Evolutionary conservation across 2,888 invertebrate genomes (phyloP).

Genomic region (Drosophila birchii): DNA sequence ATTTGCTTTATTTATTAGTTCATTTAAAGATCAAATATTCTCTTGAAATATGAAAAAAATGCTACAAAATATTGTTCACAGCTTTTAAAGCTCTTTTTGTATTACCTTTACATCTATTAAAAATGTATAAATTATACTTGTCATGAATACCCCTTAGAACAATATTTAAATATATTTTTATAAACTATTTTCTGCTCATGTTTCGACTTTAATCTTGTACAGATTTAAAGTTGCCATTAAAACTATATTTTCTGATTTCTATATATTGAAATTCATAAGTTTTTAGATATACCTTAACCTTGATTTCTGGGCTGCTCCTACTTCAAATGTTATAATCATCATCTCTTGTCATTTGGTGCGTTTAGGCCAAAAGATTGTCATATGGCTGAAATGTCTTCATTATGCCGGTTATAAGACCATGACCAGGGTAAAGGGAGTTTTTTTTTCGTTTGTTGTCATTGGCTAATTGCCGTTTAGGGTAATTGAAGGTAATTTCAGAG

Average conservation of each 20-base stretch:
- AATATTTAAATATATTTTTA: background rate
- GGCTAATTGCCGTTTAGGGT: conserved; percentile 37
- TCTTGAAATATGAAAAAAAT: background rate
- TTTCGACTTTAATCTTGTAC: background rate
- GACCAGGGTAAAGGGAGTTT: conserved; percentile 49
- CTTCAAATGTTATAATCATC: conserved; percentile 18
- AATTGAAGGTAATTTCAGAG: conserved; percentile 42
- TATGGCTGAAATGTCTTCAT: conserved; percentile 68
- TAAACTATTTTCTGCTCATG: background rate
- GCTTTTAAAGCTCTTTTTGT: background rate
- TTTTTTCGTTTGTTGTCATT: conserved; percentile 8
- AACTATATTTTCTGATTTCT: background rate
- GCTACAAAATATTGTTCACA: background rate
- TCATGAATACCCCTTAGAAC: background rate
- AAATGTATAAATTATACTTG: background rate
- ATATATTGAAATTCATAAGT: background rate
- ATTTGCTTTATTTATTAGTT: background rate
- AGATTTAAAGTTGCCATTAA: background rate
- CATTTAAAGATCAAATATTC: background rate
- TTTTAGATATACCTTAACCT: conserved; percentile 8
- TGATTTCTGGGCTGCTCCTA: conserved; percentile 18
- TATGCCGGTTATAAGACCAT: conserved; percentile 60
- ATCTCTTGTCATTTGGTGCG: conserved; percentile 25
- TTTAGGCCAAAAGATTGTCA: conserved; percentile 56
- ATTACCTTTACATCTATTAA: background rate